These are phyloP conservation scores for Tenebrio molitor DNA, from an alignment of 1,140 invertebrate genomes.

Conservation along the genomic window DNA sequence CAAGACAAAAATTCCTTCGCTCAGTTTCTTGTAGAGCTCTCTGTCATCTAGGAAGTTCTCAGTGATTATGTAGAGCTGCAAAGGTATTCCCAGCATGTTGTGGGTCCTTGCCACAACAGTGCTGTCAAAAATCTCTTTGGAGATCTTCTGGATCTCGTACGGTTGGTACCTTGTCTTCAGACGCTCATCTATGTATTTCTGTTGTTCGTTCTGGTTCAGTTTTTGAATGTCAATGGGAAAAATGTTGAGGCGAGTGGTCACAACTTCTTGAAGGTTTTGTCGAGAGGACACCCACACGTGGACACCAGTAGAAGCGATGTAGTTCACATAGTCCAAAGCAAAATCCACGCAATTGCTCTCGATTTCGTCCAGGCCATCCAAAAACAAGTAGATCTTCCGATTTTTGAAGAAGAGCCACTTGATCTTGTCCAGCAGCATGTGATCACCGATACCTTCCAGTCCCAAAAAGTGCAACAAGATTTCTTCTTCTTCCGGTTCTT, in stretches of 20 bases:
- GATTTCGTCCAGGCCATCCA: constrained; percentile 3
- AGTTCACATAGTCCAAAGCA: not conserved
- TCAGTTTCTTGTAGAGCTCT: not conserved
- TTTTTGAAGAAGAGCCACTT: not conserved
- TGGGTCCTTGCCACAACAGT: not conserved
- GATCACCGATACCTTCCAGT: not conserved
- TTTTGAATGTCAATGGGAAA: not conserved
- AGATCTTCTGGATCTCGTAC: not conserved
- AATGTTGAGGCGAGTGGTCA: not conserved
- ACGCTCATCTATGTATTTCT: not conserved
- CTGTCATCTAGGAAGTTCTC: not conserved
- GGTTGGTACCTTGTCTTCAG: not conserved
- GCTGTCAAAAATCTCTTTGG: not conserved
- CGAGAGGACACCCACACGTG: not conserved
- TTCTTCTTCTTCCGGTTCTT: not conserved
- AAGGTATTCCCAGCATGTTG: not conserved
- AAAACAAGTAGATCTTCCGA: not conserved
- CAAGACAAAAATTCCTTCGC: not conserved
- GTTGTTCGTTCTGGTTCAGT: not conserved
- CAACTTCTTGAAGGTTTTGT: not conserved
- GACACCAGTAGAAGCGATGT: not conserved
- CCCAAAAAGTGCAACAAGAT: not conserved
- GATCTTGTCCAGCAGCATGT: not conserved
- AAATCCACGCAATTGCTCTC: not conserved
- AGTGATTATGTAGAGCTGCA: not conserved